Base-by-base conservation (phyloP, 2,888 invertebrate species). In the Drosophila villosipedis region DNA sequence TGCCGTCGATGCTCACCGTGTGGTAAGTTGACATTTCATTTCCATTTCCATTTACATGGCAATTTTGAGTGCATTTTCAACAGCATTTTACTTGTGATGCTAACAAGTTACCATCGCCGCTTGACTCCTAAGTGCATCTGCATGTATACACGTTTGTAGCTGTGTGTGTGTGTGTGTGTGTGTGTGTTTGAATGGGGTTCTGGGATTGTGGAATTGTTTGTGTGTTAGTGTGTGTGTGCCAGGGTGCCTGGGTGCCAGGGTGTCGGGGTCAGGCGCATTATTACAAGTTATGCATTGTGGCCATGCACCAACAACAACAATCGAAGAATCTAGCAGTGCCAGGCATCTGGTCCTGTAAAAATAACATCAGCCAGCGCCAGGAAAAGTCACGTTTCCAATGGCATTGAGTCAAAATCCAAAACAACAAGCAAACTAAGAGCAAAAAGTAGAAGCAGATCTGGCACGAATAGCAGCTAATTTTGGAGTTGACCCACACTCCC, bases 11-110 rank as follows among this genome's bases (percentile, higher is more conserved):
- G 73, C 73, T 67, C 88, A 72, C 72, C 77, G 73, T 83, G 70
- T 61, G 84, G 85, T 86, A 90, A 86, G 85, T 90, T 88, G 89
- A 90, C 83, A 88, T 83, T 82, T 83, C 74, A 74, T 80, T 73
- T 57, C 62, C 53, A 60, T 69, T 84, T 82, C 74, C 68, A 54
- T 60, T 47, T 33, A 35, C 60, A 41, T 63, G 55, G 65, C 73
- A 60, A 57, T 67, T 69, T 66, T 61, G 64, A 76, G 74, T 87
- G 89, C 84, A 87, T 73, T 81, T 74, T 68, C 67, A 64, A 61
- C 79, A 35, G 52, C 68, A 41, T 72, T 76, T 68, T 55, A 52
- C 60, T 49, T 62, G 70, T 62, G 71, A 47, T 35, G 41, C 73
- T 60, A 62, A 63, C 71, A 72, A 76, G 60, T 76, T 69, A 16